Evolutionary conservation across 2,888 invertebrate genomes (phyloP).

Genomic region (Eristalinus sepulchralis): DNA sequence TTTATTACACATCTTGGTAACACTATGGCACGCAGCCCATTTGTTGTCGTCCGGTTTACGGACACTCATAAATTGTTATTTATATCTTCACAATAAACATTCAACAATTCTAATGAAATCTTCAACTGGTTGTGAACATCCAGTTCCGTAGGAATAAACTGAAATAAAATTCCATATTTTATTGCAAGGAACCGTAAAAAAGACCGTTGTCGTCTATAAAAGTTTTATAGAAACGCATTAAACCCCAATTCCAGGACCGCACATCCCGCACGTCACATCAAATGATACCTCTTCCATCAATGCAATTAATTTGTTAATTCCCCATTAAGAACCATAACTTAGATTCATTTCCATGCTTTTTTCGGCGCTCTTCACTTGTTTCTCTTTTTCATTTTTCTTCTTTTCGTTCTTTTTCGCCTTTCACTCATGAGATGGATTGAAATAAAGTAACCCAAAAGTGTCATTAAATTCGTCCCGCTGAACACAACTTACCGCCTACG

Average conservation of each 20-base stretch:
- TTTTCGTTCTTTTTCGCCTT: background rate
- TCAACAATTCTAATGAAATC: slow-evolving; percentile 52
- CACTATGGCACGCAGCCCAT: background rate
- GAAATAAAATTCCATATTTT: slow-evolving; percentile 47
- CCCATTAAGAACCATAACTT: slow-evolving; percentile 34
- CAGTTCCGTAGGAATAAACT: slow-evolving; percentile 17
- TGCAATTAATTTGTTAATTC: slow-evolving; percentile 58
- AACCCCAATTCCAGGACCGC: slow-evolving; percentile 9
- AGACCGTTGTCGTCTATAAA: slow-evolving; percentile 36
- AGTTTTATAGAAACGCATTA: slow-evolving; percentile 33
- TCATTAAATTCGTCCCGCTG: slow-evolving; percentile 22
- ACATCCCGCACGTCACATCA: background rate
- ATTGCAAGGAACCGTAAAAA: slow-evolving; percentile 35
- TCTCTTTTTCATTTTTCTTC: background rate
- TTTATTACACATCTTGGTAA: background rate
- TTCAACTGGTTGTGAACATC: slow-evolving; percentile 21
- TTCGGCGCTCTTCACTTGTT: too few species aligned
- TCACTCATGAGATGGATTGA: background rate
- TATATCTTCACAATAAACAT: slow-evolving; percentile 27
- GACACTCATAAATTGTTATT: slow-evolving; percentile 15
- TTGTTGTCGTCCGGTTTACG: background rate
- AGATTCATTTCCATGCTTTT: slow-evolving; percentile 18
- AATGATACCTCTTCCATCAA: slow-evolving; percentile 40
- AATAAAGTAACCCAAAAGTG: slow-evolving; percentile 34
- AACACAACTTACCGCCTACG: background rate